Conservation (phyloP, 2,113 vertebrate species). For the Cyphomyrus plagiostoma region DNA sequence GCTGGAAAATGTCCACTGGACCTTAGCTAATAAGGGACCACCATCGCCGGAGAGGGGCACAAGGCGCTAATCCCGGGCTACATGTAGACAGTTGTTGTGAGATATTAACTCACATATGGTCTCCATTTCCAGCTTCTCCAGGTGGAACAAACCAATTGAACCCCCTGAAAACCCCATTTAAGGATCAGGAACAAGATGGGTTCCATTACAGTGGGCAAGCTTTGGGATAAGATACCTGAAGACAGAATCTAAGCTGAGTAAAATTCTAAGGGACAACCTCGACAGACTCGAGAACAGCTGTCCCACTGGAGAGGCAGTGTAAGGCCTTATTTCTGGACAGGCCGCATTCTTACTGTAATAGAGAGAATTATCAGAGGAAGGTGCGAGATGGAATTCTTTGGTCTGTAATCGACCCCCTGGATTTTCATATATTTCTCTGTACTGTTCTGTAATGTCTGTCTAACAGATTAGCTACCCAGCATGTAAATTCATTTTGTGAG, state of each 20-base stretch:
- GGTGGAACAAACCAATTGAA: not conserved
- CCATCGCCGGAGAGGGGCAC: not conserved
- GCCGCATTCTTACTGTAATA: not conserved
- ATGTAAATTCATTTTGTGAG: not conserved
- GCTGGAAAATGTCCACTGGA: not conserved
- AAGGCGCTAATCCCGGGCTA: not conserved
- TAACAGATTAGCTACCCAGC: not conserved
- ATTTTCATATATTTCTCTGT: not conserved
- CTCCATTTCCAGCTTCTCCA: not conserved
- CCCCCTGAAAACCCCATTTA: not conserved
- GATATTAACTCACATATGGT: not conserved
- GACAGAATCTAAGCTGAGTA: too few relatives aligned
- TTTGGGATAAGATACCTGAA: not conserved
- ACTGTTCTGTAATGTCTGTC: not conserved
- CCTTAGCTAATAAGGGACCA: not conserved
- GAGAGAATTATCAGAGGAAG: not conserved
- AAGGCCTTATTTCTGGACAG: not conserved
- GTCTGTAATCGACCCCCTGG: not conserved
- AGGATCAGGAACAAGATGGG: not conserved
- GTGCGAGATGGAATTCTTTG: not conserved
- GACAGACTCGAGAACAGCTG: not conserved
- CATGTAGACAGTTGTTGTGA: not conserved
- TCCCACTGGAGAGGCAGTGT: not conserved
- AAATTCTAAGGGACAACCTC: not conserved
- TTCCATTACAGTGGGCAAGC: not conserved